These are phyloP conservation scores for Ochlodes sylvanus DNA, from an alignment of 2,888 invertebrate genomes.

Conservation along the genomic window DNA sequence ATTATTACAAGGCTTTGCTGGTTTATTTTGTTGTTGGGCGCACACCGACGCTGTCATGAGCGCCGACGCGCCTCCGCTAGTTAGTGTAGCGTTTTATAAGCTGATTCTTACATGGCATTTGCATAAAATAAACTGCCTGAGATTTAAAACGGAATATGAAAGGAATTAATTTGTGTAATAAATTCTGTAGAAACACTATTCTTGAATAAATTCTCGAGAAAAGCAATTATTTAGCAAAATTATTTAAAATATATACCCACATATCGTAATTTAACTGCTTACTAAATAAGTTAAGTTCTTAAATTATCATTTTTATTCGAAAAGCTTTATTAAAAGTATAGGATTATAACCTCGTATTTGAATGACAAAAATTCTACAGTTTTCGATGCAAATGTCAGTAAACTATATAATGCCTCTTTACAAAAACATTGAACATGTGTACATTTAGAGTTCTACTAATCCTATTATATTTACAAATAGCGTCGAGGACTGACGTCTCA, in stretches of 20 bases:
- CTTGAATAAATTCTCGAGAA: too few relatives aligned
- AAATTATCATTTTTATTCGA: too few relatives aligned
- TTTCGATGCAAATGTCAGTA: conserved; percentile 1
- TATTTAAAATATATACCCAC: too few relatives aligned
- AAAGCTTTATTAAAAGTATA: too few relatives aligned
- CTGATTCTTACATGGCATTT: conserved; percentile 14
- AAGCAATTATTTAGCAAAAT: too few relatives aligned
- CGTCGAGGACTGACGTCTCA: conserved; percentile 66
- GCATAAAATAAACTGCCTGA: conserved; percentile 6
- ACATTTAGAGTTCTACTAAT: conserved; percentile 67
- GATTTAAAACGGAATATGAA: background rate
- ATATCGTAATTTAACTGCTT: too few relatives aligned
- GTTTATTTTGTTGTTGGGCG: conserved; percentile 79
- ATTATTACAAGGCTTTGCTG: conserved; percentile 78
- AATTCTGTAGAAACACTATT: too few relatives aligned
- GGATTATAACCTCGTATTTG: background rate
- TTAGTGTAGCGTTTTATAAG: conserved; percentile 22
- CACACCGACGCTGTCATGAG: conserved; percentile 54
- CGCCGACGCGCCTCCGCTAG: conserved; percentile 24
- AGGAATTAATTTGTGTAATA: background rate
- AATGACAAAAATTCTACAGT: background rate
- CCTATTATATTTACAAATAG: conserved; percentile 78
- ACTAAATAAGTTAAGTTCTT: too few relatives aligned
- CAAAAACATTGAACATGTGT: conserved; percentile 47
- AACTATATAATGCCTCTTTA: conserved; percentile 57